Base-by-base conservation (phyloP, 2,113 vertebrate genomes). In the Collichthys lucidus region DNA sequence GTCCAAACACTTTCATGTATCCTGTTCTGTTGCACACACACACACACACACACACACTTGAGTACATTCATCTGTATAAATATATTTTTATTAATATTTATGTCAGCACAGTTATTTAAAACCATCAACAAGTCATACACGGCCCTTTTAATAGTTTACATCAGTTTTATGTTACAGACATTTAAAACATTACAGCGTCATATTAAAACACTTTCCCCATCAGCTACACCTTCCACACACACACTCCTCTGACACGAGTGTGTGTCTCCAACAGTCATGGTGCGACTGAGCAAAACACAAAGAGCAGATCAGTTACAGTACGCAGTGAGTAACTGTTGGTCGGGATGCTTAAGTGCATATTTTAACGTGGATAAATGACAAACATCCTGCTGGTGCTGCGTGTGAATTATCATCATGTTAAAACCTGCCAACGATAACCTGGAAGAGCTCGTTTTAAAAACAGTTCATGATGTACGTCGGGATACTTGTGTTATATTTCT, bases 21-120 rank as follows among this genome's bases (percentile, higher is more conserved):
- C 31, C 31, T 35, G 35, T 35, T 35, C 35, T 35, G 35, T 19
- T 11, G 1, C 29, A 10, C 35, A 11, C 31, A 17, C 35, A 35
- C 35, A 35, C n/a, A n/a, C n/a, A n/a, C 35, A 35, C 35, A 35
- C 31, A 35, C 26, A 26, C 26, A 26, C 26, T 26, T 26, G 22
- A 75, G 2, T 0, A 15, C 10, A 62, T 56, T 31, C 20, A 60
- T 69, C 2, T 35, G 73, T 57, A 83, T 85, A 89, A 89, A 91
- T 74, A 83, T 55, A 75, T 75, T 65, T 89, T 83, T 81, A 86
- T 87, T 82, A 35, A 2, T 74, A n/a, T 68, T 82, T 31, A 57
- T 22, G 17, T 79, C 35, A 77, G 68, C 44, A 69, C 78, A 76
- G 70, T 72, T 72, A 56, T 72, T 35, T 66, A 74, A 81, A 81